A percentile compares a stretch with the other conserved stretches of the same genome.
These are phyloP conservation scores for Lepilemur ruficaudatus DNA, from an alignment of 2,797 vertebrate species.

Conservation along the genomic window DNA sequence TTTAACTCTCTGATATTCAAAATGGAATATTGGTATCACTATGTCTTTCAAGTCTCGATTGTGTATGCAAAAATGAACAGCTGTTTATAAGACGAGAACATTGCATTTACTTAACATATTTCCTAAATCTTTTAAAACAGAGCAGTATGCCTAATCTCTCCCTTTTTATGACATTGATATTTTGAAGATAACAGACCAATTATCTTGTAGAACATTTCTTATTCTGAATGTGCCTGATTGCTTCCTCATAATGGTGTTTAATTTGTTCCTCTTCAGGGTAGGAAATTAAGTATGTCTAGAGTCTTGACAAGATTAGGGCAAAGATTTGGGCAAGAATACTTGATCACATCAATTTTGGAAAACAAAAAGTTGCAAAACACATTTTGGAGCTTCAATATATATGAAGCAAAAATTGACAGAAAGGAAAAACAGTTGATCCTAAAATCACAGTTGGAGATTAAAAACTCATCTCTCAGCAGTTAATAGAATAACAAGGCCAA, in stretches of 20 bases:
- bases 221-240: neutral
- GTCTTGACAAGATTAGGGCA: neutral
- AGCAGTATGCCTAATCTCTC: neutral
- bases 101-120: neutral
- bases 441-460: neutral
- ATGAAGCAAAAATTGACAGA: constrained; percentile 25
- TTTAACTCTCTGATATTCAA: neutral
- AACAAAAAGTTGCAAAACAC: neutral
- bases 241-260: neutral
- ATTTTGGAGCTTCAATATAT: neutral
- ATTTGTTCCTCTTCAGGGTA: neutral
- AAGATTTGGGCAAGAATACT: neutral
- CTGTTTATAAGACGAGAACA: neutral
- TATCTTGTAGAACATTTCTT: neutral
- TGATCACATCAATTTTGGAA: neutral
- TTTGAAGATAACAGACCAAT: neutral
- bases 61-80: neutral
- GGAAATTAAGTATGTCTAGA: neutral
- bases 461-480: neutral
- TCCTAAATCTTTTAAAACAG: neutral
- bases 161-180: neutral
- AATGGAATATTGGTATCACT: neutral
- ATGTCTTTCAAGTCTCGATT: neutral
- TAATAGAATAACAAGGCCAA: neutral
- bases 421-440: neutral